A percentile compares a stretch with the other conserved stretches of the same genome.
These are phyloP conservation scores for Aurelia aurita DNA, from an alignment of 30 jellyfish, hydroid and myxozoan genomes.

Conservation along the genomic window DNA sequence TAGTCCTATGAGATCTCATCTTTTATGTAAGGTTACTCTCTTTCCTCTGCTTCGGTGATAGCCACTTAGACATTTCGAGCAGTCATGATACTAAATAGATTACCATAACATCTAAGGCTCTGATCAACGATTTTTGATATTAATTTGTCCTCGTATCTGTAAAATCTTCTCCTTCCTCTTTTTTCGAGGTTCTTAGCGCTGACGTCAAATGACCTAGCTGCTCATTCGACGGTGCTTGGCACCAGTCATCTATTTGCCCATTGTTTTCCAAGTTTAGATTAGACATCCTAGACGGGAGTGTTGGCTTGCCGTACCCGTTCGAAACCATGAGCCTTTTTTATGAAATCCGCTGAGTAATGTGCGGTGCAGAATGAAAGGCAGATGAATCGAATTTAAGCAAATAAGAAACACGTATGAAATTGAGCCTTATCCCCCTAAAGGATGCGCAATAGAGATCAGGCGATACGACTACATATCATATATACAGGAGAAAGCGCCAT, in stretches of 20 bases:
- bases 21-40: too few relatives aligned
- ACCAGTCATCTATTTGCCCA: constrained; percentile 4
- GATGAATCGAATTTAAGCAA: constrained; percentile 53
- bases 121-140: too few relatives aligned
- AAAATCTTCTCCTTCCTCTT: too few relatives aligned
- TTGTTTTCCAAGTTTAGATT: constrained; percentile 11
- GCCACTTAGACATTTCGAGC: too few relatives aligned
- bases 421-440: constrained; percentile 60
- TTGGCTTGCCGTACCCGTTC: constrained; percentile 29
- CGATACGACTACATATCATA: constrained; percentile 15
- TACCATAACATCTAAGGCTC: too few relatives aligned
- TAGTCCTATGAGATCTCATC: too few relatives aligned
- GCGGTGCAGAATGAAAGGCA: constrained; percentile 59
- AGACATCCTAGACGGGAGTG: constrained; percentile 9
- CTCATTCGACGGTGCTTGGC: too few relatives aligned
- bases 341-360: constrained; percentile 54
- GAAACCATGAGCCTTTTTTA: constrained; percentile 41
- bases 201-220: too few relatives aligned
- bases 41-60: too few relatives aligned
- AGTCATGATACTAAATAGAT: too few relatives aligned
- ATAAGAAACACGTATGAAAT: constrained; percentile 49
- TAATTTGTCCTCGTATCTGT: too few relatives aligned
- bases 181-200: too few relatives aligned
- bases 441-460: constrained; percentile 37
- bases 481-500: constrained; percentile 45